Base-by-base conservation (phyloP, 1,140 invertebrate species). In the Drosophila nikananu region DNA sequence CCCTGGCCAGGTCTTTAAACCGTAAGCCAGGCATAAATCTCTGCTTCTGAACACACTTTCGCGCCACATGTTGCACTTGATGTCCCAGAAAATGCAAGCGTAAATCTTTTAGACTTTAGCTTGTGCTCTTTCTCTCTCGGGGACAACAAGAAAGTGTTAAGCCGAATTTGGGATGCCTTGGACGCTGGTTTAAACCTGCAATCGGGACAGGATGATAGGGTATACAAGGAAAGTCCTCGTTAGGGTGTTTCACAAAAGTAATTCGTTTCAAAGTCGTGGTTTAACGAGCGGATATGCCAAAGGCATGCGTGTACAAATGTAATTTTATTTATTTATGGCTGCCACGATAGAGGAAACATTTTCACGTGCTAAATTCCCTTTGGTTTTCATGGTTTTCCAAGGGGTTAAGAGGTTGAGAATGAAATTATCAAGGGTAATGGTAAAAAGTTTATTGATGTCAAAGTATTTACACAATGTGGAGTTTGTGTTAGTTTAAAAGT, bases 261-360 rank as follows among this genome's bases (percentile, higher is more conserved):
- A 89, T 89, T 84, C 68, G 74, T 87, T 87, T 89, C 58, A 78
- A 87, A 84, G 73, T 89, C 80, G 80, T 74, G 58, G 61, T 8
- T 27, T 68, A 66, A 52, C 73, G 59, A 44, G 54, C 57, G 39
- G 44, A 81, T 67, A 62, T 79, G 60, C 74, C 52, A 80, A 30
- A 73, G 42, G 58, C 57, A 70, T 42, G 63, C 49, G 71, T 48
- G 77, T 44, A 62, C 64, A 78, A 87, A 75, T 78, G 80, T 52
- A 89, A 81, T 89, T 81, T 87, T 84, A 89, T 84, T 84, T 87
- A 87, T 87, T 87, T 87, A 89, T 87, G 84, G 51, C 60, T 62
- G 49, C 71, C 60, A 66, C 58, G 57, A 48, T 35, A 60, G 63
- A 57, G 63, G 51, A 41, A 77, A 77, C 62, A 75, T 75, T 75